Evolutionary conservation across 2,888 invertebrate genomes (phyloP), one percentile per base, ranked within the genome.

Genomic region (Drosophila acutilabella): DNA sequence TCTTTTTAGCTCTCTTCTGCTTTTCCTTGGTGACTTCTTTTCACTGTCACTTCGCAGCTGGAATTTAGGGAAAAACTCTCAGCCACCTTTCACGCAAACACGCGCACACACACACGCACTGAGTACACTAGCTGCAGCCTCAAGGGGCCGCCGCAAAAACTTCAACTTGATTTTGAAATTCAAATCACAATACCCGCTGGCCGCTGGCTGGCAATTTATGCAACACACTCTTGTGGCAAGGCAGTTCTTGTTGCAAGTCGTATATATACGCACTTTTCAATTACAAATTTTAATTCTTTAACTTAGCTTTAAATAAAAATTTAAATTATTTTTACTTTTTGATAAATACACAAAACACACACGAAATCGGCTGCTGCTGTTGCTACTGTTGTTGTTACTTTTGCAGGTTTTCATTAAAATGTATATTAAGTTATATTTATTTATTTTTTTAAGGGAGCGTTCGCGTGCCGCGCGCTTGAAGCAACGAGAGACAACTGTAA

Each of bases 401-500:
- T 64, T 80, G 61, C 59, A 59, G 56, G 50, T 56, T 56, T 64
- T 53, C 36, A 36, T 30, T 30, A 30, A 30, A 30, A 30, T 30
- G 57, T 64, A 33, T 33, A 53, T 41, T 36, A 23, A 18, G 23
- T 42, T 36, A 5, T 68, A 18, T 23, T 42, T 36, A 5, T 68
- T 60, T 68, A 53, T 67, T 58, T 59, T 72, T 70, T 73, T 56
- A 30, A 30, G 30, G 79, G 85, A 88, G 80, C 81, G 75, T 74
- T 87, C 90, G 84, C 86, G 90, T 88, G 81, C 84, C 87, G 88
- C 89, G 87, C 83, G 79, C 90, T 90, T 76, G 74, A 84, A 90
- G 88, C 90, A 90, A 83, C 90, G 88, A 89, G 88, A 91, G 89
- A 89, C 90, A 91, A 90, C 90, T 90, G 91, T 89, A 89, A 87